phyloP scores from a whole-genome alignment of 2,888 invertebrate genomes.

The Scaptomyza caliginosa region DNA sequence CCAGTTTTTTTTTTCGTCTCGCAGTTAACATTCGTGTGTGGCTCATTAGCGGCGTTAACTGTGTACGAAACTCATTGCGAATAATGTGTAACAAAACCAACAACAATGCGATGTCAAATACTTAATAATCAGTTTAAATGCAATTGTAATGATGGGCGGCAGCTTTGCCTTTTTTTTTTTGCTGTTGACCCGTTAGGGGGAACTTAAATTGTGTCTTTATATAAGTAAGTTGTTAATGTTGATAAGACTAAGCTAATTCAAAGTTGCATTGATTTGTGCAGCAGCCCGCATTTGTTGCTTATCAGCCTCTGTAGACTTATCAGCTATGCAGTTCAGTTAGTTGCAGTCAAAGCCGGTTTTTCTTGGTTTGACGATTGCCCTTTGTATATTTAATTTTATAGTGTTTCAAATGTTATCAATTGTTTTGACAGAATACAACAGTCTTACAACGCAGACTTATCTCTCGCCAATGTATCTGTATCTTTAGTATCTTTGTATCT shows the following conservation, averaged over 20 bases:
- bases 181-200: constrained; percentile 36
- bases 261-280: constrained; percentile 19
- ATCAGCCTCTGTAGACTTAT: constrained; percentile 20
- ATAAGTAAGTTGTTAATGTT: background rate
- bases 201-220: constrained; percentile 31
- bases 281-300: constrained; percentile 19
- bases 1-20: constrained; percentile 11
- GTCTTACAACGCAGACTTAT: constrained; percentile 25
- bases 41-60: constrained; percentile 54
- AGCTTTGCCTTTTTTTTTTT: background rate
- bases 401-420: constrained; percentile 36
- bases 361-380: constrained; percentile 45
- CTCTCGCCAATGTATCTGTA: constrained; percentile 11
- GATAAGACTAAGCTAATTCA: constrained; percentile 2
- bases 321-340: constrained; percentile 27
- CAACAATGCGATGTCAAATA: background rate
- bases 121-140: constrained; percentile 41
- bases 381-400: constrained; percentile 31
- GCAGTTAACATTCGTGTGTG: constrained; percentile 47
- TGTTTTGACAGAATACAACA: constrained; percentile 21
- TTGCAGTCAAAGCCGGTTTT: constrained; percentile 56
- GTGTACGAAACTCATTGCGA: constrained; percentile 38
- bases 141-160: constrained; percentile 30
- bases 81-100: constrained; percentile 4
- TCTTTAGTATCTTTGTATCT: constrained; percentile 13